Conservation (phyloP, 2,888 invertebrate genomes). For the Hybos culiciformis region DNA sequence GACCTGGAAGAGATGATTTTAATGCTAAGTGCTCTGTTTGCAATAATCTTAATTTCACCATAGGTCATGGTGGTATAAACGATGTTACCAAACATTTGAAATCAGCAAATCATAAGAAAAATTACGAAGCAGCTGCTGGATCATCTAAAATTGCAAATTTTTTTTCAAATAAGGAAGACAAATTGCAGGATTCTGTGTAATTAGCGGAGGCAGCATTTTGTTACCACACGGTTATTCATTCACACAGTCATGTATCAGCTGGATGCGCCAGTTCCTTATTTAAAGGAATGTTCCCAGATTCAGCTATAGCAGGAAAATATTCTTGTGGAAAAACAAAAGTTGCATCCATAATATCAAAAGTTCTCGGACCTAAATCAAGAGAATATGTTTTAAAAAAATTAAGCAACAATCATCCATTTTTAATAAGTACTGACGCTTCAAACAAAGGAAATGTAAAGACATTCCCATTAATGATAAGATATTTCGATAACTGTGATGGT, state of each 20-base stretch:
- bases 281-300: background rate
- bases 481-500: background rate
- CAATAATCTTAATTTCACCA: background rate
- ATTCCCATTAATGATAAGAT: background rate
- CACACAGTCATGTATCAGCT: background rate
- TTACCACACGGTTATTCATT: background rate
- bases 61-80: background rate
- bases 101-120: background rate
- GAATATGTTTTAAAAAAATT: background rate
- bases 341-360: background rate
- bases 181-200: background rate
- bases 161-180: background rate
- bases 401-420: background rate
- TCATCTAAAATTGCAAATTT: background rate
- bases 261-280: background rate
- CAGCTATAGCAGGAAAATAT: background rate
- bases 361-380: background rate
- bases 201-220: background rate
- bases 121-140: background rate
- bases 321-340: background rate
- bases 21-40: background rate
- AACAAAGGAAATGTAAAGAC: constrained; percentile 2
- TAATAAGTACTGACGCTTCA: background rate
- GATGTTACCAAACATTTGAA: background rate
- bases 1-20: background rate